Evolutionary conservation across 2,113 vertebrate species (phyloP).

Genomic region (Melanerpes aurifrons): DNA sequence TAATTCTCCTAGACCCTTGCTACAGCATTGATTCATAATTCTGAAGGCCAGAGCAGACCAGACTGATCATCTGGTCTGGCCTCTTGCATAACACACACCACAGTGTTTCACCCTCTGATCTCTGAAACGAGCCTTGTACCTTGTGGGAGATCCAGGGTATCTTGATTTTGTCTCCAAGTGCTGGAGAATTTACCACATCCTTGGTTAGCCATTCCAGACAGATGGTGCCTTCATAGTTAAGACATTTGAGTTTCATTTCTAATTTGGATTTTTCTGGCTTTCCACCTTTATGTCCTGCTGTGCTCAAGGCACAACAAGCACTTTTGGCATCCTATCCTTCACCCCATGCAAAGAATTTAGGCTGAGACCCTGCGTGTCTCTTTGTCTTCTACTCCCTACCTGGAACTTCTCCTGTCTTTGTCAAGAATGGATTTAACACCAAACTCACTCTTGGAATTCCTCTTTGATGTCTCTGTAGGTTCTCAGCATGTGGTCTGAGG

Average conservation of each 20-base stretch:
- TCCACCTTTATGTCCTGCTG: neutral
- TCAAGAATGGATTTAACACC: neutral
- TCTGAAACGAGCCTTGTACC: constrained; percentile 1
- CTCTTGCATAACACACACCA: constrained; percentile 5
- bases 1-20: constrained; percentile 25
- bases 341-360: neutral
- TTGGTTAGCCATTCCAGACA: neutral
- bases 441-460: neutral
- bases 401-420: neutral
- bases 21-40: constrained; percentile 39
- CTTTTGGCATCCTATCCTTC: neutral
- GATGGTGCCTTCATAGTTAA: neutral
- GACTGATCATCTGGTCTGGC: constrained; percentile 24
- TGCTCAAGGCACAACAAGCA: neutral
- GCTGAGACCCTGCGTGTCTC: neutral
- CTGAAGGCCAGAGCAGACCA: constrained; percentile 25
- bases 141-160: neutral
- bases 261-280: neutral
- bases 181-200: constrained; percentile 36
- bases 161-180: neutral
- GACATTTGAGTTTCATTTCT: neutral
- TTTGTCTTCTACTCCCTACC: neutral
- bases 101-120: neutral
- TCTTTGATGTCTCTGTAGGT: neutral
- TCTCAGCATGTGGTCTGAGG: neutral